phyloP scores from a whole-genome alignment of 2,113 vertebrate species.

The Rhombomys opimus region DNA sequence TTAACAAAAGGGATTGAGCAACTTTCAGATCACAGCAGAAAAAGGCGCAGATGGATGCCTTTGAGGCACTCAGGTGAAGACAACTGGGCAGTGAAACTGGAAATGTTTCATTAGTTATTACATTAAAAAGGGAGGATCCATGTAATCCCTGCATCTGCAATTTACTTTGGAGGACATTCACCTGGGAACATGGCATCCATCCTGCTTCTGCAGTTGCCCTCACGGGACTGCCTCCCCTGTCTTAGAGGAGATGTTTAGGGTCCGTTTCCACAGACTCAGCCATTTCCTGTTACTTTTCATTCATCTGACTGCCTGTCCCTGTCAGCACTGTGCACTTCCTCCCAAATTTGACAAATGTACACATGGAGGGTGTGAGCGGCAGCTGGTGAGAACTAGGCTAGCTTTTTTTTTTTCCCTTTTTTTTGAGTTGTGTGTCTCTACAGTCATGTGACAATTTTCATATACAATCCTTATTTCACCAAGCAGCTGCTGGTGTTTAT shows the following conservation, averaged over 20 bases:
- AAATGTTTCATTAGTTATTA: background rate
- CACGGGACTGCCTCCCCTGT: background rate
- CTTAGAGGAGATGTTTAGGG: background rate
- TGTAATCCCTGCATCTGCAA: background rate
- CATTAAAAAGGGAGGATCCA: background rate
- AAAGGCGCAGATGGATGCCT: background rate
- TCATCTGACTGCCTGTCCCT: background rate
- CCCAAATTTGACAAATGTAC: background rate
- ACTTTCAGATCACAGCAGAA: background rate
- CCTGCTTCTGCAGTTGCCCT: background rate
- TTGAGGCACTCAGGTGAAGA: background rate
- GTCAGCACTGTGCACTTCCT: too few relatives aligned
- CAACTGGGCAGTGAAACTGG: background rate
- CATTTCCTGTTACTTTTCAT: background rate
- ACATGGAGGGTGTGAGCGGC: background rate
- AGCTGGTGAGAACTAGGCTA: background rate
- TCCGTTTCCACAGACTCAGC: background rate
- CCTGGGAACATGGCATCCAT: background rate
- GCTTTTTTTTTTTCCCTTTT: background rate
- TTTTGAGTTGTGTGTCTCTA: background rate
- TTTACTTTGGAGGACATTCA: background rate
- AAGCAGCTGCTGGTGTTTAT: background rate
- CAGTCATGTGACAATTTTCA: background rate
- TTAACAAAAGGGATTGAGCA: background rate
- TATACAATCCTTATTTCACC: background rate